These are phyloP conservation scores for Drosophila paracracens DNA, from an alignment of 2,888 invertebrate species.

Conservation along the genomic window DNA sequence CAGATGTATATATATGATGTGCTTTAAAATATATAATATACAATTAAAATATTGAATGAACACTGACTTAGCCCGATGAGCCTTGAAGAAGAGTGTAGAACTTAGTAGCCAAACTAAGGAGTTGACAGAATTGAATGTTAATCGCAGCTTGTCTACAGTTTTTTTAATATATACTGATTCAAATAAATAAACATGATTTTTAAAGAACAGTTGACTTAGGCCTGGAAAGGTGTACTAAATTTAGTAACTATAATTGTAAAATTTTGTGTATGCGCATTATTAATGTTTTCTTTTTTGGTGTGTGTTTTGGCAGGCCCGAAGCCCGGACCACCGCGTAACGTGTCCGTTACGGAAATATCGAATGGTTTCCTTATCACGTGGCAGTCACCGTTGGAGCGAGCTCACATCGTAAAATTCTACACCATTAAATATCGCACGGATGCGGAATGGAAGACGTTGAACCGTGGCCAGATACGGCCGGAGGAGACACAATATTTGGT, in stretches of 20 bases:
- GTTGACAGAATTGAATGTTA: background rate
- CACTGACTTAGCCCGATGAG: background rate
- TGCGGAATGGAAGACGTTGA: constrained; percentile 94
- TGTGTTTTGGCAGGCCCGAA: constrained; percentile 90
- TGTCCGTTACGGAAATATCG: constrained; percentile 94
- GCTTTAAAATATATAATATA: background rate
- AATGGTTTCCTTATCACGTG: constrained; percentile 96
- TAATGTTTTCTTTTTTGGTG: constrained; percentile 14
- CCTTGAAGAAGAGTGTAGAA: background rate
- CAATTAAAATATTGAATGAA: background rate
- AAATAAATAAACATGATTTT: background rate
- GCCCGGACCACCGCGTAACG: constrained; percentile 95
- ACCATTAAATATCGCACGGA: constrained; percentile 96
- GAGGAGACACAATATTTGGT: constrained; percentile 97
- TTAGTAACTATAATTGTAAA: background rate
- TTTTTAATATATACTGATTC: background rate
- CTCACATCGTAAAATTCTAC: constrained; percentile 94
- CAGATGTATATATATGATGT: background rate
- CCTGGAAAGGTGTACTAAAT: background rate
- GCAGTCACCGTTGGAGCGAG: constrained; percentile 93
- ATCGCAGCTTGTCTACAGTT: background rate
- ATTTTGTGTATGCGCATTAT: background rate
- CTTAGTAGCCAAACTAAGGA: background rate
- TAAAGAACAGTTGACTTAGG: background rate
- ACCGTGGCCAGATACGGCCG: constrained; percentile 94